Percentiles rank a stretch among this genome's conserved stretches.
Conservation (phyloP, 1,140 invertebrate species). For the Zophobas morio region DNA sequence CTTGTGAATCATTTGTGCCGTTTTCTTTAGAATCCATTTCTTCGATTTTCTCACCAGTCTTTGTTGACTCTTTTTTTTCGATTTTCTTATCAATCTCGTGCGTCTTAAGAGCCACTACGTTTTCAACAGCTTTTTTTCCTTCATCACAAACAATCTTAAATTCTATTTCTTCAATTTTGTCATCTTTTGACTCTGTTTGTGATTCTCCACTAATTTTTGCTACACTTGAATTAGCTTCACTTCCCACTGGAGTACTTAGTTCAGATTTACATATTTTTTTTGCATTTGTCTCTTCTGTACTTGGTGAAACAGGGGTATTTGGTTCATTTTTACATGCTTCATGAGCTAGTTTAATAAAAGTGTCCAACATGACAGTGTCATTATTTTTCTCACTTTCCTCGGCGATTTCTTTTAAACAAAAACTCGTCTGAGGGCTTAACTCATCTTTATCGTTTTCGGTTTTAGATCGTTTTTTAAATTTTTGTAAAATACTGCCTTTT, state of each 20-base stretch:
- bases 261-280: too few relatives aligned
- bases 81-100: too few relatives aligned
- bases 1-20: too few relatives aligned
- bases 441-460: constrained; percentile 49
- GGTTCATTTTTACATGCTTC: constrained; percentile 2
- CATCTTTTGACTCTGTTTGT: not conserved
- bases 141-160: not conserved
- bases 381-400: constrained; percentile 33
- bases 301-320: not conserved
- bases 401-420: not conserved
- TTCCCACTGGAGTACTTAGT: too few relatives aligned
- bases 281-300: not conserved
- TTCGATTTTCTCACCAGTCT: too few relatives aligned
- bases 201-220: not conserved
- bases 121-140: not conserved
- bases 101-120: too few relatives aligned
- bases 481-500: constrained; percentile 51
- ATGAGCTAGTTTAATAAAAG: constrained; percentile 20
- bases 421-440: not conserved
- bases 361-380: not conserved
- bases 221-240: too few relatives aligned
- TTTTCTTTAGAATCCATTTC: too few relatives aligned
- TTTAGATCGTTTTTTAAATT: constrained; percentile 56
- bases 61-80: too few relatives aligned
- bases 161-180: constrained; percentile 23